These are phyloP conservation scores for Melanotaenia duboulayi DNA, from an alignment of 2,113 vertebrate species.

Conservation along the genomic window DNA sequence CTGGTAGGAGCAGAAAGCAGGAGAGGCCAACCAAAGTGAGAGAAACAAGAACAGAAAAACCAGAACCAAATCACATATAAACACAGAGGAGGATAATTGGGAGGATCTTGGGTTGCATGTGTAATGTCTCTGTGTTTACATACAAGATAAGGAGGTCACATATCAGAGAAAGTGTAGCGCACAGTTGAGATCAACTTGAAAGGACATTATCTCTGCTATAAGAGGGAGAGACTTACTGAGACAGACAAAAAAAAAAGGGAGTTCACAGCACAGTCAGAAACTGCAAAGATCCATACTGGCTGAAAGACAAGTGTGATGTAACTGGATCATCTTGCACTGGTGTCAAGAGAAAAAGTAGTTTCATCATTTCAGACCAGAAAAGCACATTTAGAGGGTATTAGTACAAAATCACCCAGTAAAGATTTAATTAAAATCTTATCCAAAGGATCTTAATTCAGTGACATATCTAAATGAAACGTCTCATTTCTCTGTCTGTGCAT, in stretches of 20 bases:
- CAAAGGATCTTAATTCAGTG: neutral
- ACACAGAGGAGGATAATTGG: neutral
- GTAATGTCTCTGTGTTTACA: constrained; percentile 44
- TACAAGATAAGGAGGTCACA: constrained; percentile 55
- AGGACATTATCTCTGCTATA: constrained; percentile 51
- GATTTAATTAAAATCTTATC: neutral
- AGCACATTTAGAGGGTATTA: neutral
- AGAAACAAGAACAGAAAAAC: neutral
- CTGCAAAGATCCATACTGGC: constrained; percentile 40
- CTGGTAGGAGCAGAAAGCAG: neutral
- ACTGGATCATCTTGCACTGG: constrained; percentile 20
- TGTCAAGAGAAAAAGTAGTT: constrained; percentile 38
- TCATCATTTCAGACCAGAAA: constrained; percentile 30
- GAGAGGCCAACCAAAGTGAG: neutral
- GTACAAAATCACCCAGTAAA: constrained; percentile 21
- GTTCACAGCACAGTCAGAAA: constrained; percentile 58
- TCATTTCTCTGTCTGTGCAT: constrained; percentile 5
- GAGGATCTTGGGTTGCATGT: constrained; percentile 8
- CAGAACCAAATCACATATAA: neutral
- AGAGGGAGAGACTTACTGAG: constrained; percentile 24
- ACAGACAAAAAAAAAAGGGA: constrained; percentile 31
- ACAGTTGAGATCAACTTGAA: constrained; percentile 57
- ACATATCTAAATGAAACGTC: constrained; percentile 27
- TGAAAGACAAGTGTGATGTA: constrained; percentile 43
- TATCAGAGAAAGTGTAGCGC: constrained; percentile 41